Evolutionary conservation across 1,140 invertebrate species (phyloP).

Genomic region (Pemphigus obesinymphae): DNA sequence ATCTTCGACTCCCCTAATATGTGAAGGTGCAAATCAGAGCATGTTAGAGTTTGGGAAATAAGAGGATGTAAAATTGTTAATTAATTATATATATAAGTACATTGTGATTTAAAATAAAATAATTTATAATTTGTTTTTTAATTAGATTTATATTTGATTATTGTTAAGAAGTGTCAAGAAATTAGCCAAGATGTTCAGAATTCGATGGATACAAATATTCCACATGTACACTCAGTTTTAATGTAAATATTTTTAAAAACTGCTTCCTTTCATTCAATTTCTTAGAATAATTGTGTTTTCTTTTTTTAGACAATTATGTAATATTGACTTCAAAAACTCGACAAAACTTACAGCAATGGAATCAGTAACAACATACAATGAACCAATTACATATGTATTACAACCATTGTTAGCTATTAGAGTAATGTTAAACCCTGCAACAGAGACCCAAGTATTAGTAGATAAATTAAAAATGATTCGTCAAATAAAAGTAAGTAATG

Average conservation of each 20-base stretch:
- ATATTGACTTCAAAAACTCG: conserved; percentile 28
- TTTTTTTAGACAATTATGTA: conserved; percentile 45
- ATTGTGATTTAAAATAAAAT: conserved; percentile 25
- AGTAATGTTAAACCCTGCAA: conserved; percentile 68
- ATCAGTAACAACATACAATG: conserved; percentile 33
- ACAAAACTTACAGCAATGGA: conserved; percentile 35
- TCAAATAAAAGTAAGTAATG: conserved; percentile 62
- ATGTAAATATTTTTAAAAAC: conserved; percentile 8
- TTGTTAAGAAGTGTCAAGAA: conserved; percentile 68
- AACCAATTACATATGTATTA: conserved; percentile 32
- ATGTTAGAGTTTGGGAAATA: too few relatives aligned
- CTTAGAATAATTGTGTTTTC: neutral
- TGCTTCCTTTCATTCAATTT: neutral
- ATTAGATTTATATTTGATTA: conserved; percentile 60
- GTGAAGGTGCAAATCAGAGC: too few relatives aligned
- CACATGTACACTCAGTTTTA: conserved; percentile 6
- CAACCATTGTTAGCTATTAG: conserved; percentile 61
- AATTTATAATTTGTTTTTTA: conserved; percentile 11
- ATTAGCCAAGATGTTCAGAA: conserved; percentile 53
- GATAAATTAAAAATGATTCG: conserved; percentile 78
- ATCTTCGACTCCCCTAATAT: too few relatives aligned
- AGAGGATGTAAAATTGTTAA: too few relatives aligned
- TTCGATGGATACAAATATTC: conserved; percentile 18
- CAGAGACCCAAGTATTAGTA: conserved; percentile 70
- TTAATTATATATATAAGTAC: too few relatives aligned